Base-by-base conservation (phyloP, 2,113 vertebrate genomes). In the Andinoacara biseriatus region DNA sequence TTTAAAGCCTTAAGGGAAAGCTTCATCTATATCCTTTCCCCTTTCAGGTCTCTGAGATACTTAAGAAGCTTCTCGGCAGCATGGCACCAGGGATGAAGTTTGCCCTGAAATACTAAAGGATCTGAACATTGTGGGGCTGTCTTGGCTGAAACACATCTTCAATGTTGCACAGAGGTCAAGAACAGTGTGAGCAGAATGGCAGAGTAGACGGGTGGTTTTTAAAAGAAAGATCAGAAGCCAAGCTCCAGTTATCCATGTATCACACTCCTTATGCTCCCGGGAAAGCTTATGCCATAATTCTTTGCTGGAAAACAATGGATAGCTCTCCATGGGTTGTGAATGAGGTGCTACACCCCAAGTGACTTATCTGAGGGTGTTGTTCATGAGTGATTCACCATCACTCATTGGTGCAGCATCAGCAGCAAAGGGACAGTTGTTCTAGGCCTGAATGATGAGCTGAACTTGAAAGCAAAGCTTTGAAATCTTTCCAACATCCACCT, bases 1-100 rank as follows among this genome's bases (percentile, higher is more conserved):
- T 72, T 72, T 72, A 20, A 72, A 72, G 65, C 65, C 65, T 72
- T 31, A 52, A 18, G 65, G 43, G 43, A 72, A 72, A 72, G 56
- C 38, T 76, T 60, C 38, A 60, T 46, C n/a, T 40, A 60, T 46
- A 76, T 43, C 17, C 22, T 43, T 40, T 46, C 17, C 38, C 35
- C 35, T 59, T 58, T 38, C 22, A 26, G n/a, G 74, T 59, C 74
- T 43, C 38, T 58, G 74, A 29, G 57, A 76, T 24, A 58, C 58
- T 59, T 60, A 60, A 76, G 35, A 60, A 46, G 38, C 24, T 59
- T 59, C 74, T 60, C 10, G 20, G 38, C 38, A 76, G 38, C 74
- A 76, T 18, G 17, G 57, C 56, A 76, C 74, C 43, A 59, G 74
- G 74, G 13, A 58, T 59, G 57, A 76, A 24, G 58, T 76, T 60